These are phyloP conservation scores for Musca vetustissima DNA, from an alignment of 1,140 invertebrate genomes.

Conservation along the genomic window DNA sequence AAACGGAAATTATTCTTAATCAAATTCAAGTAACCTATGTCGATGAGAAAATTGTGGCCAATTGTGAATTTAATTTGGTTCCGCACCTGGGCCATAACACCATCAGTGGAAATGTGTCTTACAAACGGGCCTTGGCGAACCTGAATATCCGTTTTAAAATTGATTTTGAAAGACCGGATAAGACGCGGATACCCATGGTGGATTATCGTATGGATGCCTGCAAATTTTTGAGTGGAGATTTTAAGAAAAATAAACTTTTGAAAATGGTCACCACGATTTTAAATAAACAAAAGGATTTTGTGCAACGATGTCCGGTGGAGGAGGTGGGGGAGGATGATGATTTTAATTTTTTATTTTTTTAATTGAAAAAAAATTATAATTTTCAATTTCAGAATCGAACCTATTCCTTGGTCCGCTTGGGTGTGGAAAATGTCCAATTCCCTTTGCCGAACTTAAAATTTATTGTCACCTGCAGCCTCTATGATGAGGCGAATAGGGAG, in stretches of 20 bases:
- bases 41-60: not conserved
- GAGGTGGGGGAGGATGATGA: not conserved
- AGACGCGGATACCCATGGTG: not conserved
- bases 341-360: too few relatives aligned
- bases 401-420: not conserved
- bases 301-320: not conserved
- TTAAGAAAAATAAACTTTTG: not conserved
- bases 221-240: not conserved
- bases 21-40: not conserved
- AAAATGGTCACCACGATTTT: not conserved
- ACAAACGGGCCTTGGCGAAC: too few relatives aligned
- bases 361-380: too few relatives aligned
- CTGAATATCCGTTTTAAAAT: not conserved
- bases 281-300: not conserved
- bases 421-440: not conserved
- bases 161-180: not conserved
- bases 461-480: not conserved
- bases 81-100: too few relatives aligned
- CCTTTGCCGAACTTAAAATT: constrained; percentile 7
- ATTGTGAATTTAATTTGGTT: too few relatives aligned
- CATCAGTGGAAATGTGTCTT: too few relatives aligned
- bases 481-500: not conserved
- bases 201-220: not conserved
- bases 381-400: not conserved
- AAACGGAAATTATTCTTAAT: not conserved